Conservation (phyloP, 1,140 invertebrate species). For the Nilaparvata lugens region DNA sequence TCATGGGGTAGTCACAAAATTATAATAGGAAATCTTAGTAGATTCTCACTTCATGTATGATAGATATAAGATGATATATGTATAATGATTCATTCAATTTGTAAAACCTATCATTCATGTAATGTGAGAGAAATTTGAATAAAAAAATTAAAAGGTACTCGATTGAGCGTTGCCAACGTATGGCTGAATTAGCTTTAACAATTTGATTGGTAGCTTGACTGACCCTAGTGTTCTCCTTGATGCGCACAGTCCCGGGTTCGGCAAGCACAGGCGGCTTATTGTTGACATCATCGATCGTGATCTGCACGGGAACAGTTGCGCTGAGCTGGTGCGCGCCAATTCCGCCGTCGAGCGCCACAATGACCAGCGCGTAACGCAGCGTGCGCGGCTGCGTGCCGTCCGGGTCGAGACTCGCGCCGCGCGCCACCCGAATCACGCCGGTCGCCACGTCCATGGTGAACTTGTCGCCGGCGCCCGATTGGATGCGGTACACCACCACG, state of each 20-base stretch:
- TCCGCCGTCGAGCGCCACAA: constrained; percentile 76
- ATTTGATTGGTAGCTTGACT: no score
- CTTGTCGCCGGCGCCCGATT: constrained; percentile 80
- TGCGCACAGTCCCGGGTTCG: constrained; percentile 53
- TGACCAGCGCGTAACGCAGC: constrained; percentile 45
- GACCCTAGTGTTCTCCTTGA: constrained; percentile 69
- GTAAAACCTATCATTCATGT: no score
- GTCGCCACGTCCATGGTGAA: constrained; percentile 78
- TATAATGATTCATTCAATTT: no score
- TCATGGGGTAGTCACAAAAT: no score
- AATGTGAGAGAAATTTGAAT: no score
- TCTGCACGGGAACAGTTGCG: constrained; percentile 63
- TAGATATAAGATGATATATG: no score
- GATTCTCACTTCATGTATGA: no score
- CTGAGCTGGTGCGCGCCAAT: constrained; percentile 66
- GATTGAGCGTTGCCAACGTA: no score
- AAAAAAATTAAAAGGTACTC: no score
- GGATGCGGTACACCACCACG: constrained; percentile 76
- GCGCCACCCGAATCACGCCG: constrained; percentile 75
- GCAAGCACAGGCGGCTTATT: constrained; percentile 74
- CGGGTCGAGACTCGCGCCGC: constrained; percentile 79
- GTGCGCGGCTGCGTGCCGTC: constrained; percentile 71
- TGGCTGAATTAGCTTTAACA: no score
- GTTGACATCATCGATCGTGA: constrained; percentile 82
- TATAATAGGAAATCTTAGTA: no score